Evolutionary conservation across 2,888 invertebrate genomes (phyloP), one percentile per base, ranked within the genome.

Genomic region (Calliphora vomitoria): DNA sequence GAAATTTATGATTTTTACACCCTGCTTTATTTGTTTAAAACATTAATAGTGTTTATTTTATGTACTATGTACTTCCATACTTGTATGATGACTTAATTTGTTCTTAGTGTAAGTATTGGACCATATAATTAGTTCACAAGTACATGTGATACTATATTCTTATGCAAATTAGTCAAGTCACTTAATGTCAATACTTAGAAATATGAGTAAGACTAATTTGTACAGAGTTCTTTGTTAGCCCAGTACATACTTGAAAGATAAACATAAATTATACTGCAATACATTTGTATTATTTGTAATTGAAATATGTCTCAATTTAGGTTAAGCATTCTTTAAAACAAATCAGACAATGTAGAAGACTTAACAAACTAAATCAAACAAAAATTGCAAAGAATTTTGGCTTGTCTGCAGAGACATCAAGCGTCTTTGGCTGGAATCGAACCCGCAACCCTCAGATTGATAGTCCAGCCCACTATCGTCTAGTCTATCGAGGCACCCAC

Each of bases 101-200:
- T 86, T 83, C 64, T 47, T 62, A 55, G 6, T 69, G 41, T 41
- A 11, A 10, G 41, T 20, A 69, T 47, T 55, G 44, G 41, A 55
- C 25, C 25, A 31, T 76, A 25, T 66, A 82, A 86, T 86, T 72
- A 50, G 62, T 31, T 71, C 60, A 74, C 79, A 69, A 44, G 6
- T 75, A 69, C 68, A 41, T 75, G 75, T 74, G 60, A 85, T 69
- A 75, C 41, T 20, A 38, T 47, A 64, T 79, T 44, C 35, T 78
- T 76, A 84, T 79, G 53, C 80, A 81, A 85, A 85, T 76, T 53
- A 53, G 47, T 11, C 5, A 53, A 44, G n/a, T 58, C 50, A 35
- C 44, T 31, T 60, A 6, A 20, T 13, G 64, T 53, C 44, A 44
- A 11, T n/a, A 55, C 41, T n/a, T 60, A 35, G 62, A 35, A 62